phyloP scores from a whole-genome alignment of 2,113 vertebrate genomes.

The Picathartes gymnocephalus region DNA sequence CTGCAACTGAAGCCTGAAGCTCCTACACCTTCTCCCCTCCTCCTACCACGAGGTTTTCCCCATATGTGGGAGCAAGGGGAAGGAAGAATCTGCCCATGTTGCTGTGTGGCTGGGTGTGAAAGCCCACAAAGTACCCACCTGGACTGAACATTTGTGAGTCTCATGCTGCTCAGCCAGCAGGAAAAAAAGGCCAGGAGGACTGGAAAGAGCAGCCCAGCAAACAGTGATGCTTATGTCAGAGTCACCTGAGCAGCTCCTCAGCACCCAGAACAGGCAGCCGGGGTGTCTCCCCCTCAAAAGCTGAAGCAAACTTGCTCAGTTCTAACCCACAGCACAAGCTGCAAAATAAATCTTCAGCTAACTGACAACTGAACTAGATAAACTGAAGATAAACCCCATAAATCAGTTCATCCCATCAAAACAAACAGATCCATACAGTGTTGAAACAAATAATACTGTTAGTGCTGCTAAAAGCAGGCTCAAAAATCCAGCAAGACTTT shows the following conservation, averaged over 20 bases:
- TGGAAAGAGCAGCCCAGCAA: background rate
- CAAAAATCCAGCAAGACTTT: background rate
- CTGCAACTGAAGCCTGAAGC: background rate
- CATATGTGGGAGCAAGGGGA: fast-evolving
- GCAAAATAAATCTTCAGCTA: background rate
- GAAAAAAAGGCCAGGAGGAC: background rate
- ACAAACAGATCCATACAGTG: background rate
- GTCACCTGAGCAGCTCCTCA: background rate
- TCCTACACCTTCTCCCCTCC: background rate
- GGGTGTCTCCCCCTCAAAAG: background rate
- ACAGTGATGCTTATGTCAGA: fast-evolving
- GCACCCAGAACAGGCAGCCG: background rate
- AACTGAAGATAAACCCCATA: background rate
- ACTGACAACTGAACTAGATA: background rate
- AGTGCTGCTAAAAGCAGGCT: background rate
- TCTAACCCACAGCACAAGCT: background rate
- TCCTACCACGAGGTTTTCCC: background rate
- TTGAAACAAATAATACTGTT: background rate
- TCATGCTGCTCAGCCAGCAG: background rate
- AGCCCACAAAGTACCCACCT: background rate
- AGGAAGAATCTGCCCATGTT: background rate
- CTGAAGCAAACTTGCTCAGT: background rate
- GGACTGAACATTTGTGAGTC: background rate
- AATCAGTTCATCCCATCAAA: background rate
- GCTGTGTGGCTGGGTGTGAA: background rate